Evolutionary conservation across 1,140 invertebrate genomes (phyloP), one percentile per base, ranked within the genome.

Genomic region (Druon quercuslanigerum): DNA sequence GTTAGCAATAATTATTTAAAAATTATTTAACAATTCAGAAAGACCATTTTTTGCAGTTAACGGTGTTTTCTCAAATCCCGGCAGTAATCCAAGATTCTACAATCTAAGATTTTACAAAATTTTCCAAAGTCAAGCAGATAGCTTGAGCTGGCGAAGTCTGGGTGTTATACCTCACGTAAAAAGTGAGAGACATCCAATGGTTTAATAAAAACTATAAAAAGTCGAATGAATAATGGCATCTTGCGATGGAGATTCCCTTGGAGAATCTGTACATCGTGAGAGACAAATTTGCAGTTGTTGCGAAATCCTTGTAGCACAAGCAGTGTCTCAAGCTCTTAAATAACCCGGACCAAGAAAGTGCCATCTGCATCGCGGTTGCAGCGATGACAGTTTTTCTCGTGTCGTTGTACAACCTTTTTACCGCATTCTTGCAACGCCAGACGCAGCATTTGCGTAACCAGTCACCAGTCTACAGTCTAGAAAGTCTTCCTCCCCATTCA

Each of bases 381-480:
- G 76, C 75, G 71, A 74, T 77, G 77, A 77, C 50, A 77, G 74
- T 84, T 87, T 87, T 85, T 87, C 80, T 80, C 71, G 20, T 51
- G 8, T 20, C 17, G 20, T 74, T 66, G 54, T 79, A 50, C 57
- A 71, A 66, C 71, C 75, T 90, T 89, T 88, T 88, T 88, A 86
- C 82, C 78, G 79, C 87, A 88, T 88, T 88, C 86, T 60, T 51
- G 72, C 86, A 83, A 19, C 78, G 54, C 78, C 82, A 83, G 82
- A 81, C 77, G 78, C 51, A 76, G 78, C 84, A 85, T 86, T 87
- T 86, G 84, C 86, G 82, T 83, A 87, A 85, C 84, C 79, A 83
- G 73, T 83, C 25, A 85, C 84, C 79, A 83, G 73, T 83, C 25
- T 33, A 33, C 25, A 33, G 25, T 33, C 25, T 3, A 33, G 25